phyloP scores from a whole-genome alignment of 2,888 invertebrate genomes.

The Apotomis turbidana region DNA sequence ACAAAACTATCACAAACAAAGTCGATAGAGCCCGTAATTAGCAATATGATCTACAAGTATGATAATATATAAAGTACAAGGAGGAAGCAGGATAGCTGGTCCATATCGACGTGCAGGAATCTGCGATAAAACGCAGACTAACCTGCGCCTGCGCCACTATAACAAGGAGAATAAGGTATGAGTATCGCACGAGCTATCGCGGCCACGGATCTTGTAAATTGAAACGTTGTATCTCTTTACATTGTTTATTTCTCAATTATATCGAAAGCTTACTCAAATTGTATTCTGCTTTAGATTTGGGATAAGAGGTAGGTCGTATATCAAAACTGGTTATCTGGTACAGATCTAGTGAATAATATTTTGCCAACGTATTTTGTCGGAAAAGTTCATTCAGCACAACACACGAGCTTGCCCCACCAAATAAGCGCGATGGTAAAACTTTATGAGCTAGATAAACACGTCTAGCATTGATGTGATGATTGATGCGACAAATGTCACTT shows the following conservation, averaged over 20 bases:
- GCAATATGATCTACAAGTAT: slow-evolving; percentile 57
- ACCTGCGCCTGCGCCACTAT: slow-evolving; percentile 69
- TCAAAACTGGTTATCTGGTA: not conserved
- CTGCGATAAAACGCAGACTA: slow-evolving; percentile 78
- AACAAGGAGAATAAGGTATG: slow-evolving; percentile 76
- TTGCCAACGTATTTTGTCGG: no score
- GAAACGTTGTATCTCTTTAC: slow-evolving; percentile 67
- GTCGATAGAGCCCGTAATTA: slow-evolving; percentile 22
- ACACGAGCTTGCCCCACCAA: no score
- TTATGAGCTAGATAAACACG: no score
- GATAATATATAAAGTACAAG: slow-evolving; percentile 42
- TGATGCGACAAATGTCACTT: no score
- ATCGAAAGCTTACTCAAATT: slow-evolving; percentile 40
- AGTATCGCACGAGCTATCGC: slow-evolving; percentile 74
- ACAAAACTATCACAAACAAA: slow-evolving; percentile 5
- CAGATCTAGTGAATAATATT: no score
- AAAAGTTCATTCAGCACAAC: no score
- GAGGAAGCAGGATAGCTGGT: slow-evolving; percentile 52
- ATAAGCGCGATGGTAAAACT: no score
- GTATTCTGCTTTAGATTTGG: slow-evolving; percentile 22
- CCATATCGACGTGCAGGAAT: slow-evolving; percentile 76
- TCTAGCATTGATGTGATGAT: no score
- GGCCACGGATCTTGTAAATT: slow-evolving; percentile 76
- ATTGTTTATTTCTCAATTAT: slow-evolving; percentile 61
- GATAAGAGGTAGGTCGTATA: slow-evolving; percentile 23